Evolutionary conservation across 2,888 invertebrate genomes (phyloP), one percentile per base, ranked within the genome.

Genomic region (Lasioglossum figueresi): DNA sequence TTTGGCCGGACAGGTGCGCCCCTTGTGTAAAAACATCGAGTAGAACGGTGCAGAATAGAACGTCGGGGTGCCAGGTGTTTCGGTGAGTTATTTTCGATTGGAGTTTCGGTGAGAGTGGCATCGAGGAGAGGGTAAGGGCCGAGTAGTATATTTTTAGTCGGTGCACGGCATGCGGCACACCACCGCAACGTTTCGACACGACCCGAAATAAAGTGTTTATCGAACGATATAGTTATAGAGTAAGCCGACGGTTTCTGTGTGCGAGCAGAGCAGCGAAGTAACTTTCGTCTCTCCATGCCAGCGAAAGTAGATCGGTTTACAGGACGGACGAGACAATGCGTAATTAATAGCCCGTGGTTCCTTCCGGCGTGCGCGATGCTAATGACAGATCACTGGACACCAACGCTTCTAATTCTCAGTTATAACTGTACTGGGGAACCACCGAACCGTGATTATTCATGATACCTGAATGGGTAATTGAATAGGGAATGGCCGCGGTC

Each of bases 121-220:
- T 81, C 87, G 77, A 82, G 52, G 87, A 78, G 82, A 85, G 80
- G 81, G 82, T 56, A 74, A 82, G 84, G 87, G 82, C 63, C 34
- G 81, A 71, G 91, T 88, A 81, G 89, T 86, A 88, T 94, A 94
- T 94, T 94, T 94, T 93, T 93, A 93, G 93, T 93, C 84, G 87
- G 84, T 87, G 88, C 91, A 90, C 91, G 92, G 92, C 93, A 93
- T 92, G 91, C 92, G 92, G 89, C 88, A 84, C 91, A 92, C 92
- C 93, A 92, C 91, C 91, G 92, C 92, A 89, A 91, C 88, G 91
- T 93, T 93, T 93, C 94, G 92, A 93, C 92, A 94, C 90, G 83
- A 91, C 88, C 91, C 90, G 90, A 93, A 93, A 93, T 93, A 92
- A 93, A 93, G 90, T 93, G 93, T 93, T 93, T 94, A 93, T 94